Evolutionary conservation across 2,888 invertebrate genomes (phyloP), one percentile per base, ranked within the genome.

Genomic region (Sialis fuliginosa): DNA sequence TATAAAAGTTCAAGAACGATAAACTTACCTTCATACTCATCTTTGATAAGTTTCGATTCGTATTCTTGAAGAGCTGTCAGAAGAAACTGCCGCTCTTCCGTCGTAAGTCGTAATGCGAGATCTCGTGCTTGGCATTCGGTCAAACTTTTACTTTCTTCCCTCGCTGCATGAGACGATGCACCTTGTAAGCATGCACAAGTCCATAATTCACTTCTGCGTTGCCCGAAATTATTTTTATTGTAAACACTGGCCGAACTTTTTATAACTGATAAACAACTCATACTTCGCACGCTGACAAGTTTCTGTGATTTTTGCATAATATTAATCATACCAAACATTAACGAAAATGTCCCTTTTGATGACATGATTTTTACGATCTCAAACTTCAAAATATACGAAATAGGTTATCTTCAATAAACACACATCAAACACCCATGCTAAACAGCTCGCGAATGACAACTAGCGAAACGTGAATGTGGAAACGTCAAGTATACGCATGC

Each of bases 71-170:
- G 63, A 2, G 86, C 84, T 42, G 66, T 64, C 48, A 79, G 71
- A 42, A 88, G 67, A 53, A 79, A 67, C 54, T 69, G 73, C 45
- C 87, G 70, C 60, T 88, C 87, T 45, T 81, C 80, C 45, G 77
- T 72, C 37, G 79, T 84, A 35, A 88, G 67, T 55, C 79, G 75
- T 34, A 81, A 64, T 6, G 83, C 74, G 43, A 88, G 67, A 57
- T 85, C 82, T 54, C 79, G 75, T 0, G 86, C 87, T 54, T 83
- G 80, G 42, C 77, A 69, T 58, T 81, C 81, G 34, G 79, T 62
- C 42, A 66, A 55, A 33, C 64, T 47, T 42, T 42, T 34, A 10
- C 22, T 10, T 8, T 33, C 9, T 30, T 47, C 47, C 7, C 37
- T 39, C 13, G 32, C 12, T 41, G 42, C 47, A 8, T 39, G 31